A percentile compares a stretch with the other conserved stretches of the same genome.
phyloP scores from a whole-genome alignment of 1,140 invertebrate species.

The Phocides pigmalion region DNA sequence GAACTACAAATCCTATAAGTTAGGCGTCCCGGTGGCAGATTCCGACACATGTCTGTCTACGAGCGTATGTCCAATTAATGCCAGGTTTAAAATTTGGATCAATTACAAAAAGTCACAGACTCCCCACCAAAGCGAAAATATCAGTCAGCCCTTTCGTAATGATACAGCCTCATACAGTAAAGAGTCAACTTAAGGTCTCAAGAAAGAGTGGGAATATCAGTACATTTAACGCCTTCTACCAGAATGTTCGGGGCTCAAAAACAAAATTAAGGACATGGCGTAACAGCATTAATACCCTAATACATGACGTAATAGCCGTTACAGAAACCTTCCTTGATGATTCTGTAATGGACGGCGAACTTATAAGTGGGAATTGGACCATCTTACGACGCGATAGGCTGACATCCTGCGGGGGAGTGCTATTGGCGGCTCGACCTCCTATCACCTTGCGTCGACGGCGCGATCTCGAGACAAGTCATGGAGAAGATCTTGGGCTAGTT shows the following conservation, averaged over 20 bases:
- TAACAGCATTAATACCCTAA: background rate
- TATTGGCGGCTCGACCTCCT: background rate
- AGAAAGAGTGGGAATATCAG: too few relatives aligned
- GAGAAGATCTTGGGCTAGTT: constrained; percentile 5
- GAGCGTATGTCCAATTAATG: background rate
- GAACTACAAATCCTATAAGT: constrained; percentile 23
- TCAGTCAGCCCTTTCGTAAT: constrained; percentile 1
- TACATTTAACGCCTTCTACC: background rate
- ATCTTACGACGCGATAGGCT: background rate
- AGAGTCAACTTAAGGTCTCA: too few relatives aligned
- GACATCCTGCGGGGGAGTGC: background rate
- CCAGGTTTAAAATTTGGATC: constrained; percentile 1
- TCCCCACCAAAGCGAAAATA: background rate
- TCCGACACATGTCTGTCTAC: background rate
- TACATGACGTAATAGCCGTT: background rate
- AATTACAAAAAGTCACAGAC: background rate
- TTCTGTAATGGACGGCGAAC: background rate
- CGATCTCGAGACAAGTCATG: background rate
- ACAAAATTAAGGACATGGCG: background rate
- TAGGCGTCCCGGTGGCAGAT: background rate
- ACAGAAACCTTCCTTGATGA: background rate
- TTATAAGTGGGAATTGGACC: background rate
- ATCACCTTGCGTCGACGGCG: background rate
- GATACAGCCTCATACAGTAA: background rate
- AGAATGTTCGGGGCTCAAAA: background rate